These are phyloP conservation scores for Prionchulus punctatus DNA, from an alignment of 2,888 invertebrate genomes.

Conservation along the genomic window DNA sequence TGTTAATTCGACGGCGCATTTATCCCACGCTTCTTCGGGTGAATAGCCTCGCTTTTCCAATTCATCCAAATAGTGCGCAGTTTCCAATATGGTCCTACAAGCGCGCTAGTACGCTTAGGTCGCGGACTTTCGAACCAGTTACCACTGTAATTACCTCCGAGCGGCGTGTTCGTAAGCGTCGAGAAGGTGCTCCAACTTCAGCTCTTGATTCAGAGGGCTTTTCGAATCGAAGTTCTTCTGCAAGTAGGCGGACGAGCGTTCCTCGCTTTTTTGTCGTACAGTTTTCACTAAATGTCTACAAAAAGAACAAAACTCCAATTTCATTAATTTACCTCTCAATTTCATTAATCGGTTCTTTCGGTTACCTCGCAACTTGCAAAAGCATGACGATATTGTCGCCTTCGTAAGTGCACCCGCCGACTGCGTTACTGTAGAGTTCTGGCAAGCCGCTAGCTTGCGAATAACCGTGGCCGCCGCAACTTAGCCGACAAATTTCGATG, in stretches of 20 bases:
- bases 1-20: constrained; percentile 61
- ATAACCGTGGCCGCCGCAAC: constrained; percentile 92
- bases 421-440: constrained; percentile 62
- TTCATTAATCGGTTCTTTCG: no score
- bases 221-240: not conserved
- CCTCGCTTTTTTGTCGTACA: not conserved
- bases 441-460: constrained; percentile 54
- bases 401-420: constrained; percentile 82
- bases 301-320: not conserved
- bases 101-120: not conserved
- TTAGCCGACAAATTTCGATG: constrained; percentile 64
- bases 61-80: constrained; percentile 25
- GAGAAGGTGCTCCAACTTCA: not conserved
- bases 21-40: constrained; percentile 70
- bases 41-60: constrained; percentile 44
- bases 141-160: constrained; percentile 21
- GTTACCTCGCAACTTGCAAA: constrained; percentile 59
- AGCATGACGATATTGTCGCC: constrained; percentile 88
- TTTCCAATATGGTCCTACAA: constrained; percentile 12
- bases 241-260: not conserved
- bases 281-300: not conserved
- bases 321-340: not conserved
- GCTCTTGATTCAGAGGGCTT: not conserved
- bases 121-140: not conserved
- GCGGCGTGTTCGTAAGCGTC: constrained; percentile 49